Evolutionary conservation across 2,797 vertebrate genomes (phyloP), one percentile per base, ranked within the genome.

Genomic region (Siniperca undulata): DNA sequence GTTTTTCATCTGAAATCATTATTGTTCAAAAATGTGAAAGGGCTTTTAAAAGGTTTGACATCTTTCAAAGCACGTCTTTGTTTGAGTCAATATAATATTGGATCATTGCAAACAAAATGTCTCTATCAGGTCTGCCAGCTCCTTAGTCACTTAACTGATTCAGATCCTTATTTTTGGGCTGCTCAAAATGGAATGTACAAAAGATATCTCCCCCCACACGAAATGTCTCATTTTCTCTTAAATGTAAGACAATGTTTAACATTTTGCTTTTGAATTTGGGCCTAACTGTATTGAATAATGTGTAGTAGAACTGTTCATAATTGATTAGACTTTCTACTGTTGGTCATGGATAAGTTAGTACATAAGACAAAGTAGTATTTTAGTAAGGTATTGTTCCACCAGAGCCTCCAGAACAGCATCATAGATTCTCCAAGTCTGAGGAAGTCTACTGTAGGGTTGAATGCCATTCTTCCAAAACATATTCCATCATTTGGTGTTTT

Each of bases 111-210:
- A 78, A 78, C 66, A 53, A 72, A 70, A 61, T 74, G 52, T 60
- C 74, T 81, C 13, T 0, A 6, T 53, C 73, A 5, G 50, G 20
- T 71, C 72, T 83, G 64, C 71, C 80, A 60, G 65, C 68, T n/a
- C 27, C 22, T 83, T 71, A 68, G 80, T 91, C 89, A 86, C 38
- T 19, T 12, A 19, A 52, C 52, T 80, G 74, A 86, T 62, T 84
- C 68, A 84, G 52, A 71, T 73, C 34, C 6, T 69, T 82, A 72
- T 68, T 78, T 81, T 72, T 73, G 61, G 61, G 20, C 19, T 30
- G 40, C 40, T 77, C 50, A 36, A 20, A 59, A 60, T 14, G 11
- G 12, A 77, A 59, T 17, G 34, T 22, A 9, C 9, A 27, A 60
- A 34, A 20, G 12, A 50, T 42, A 24, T 30, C 22, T 48, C 24